Conservation (phyloP, 1,140 invertebrate genomes). For the Ruditapes philippinarum region DNA sequence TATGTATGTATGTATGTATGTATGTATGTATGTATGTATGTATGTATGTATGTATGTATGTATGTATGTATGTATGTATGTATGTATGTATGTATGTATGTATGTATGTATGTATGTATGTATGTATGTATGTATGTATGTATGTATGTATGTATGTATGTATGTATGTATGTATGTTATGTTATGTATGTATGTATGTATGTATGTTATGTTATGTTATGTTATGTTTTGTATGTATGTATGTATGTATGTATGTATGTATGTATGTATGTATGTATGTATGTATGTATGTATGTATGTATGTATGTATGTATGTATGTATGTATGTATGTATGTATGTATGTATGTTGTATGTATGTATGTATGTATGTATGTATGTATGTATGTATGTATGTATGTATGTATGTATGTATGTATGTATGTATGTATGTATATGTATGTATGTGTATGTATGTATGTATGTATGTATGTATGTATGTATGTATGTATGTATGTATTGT, state of each 20-base stretch:
- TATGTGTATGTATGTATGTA: slow-evolving; percentile 19
- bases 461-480: slow-evolving; percentile 25
- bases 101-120: no score
- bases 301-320: slow-evolving; percentile 30
- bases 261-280: background rate
- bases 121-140: no score
- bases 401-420: slow-evolving; percentile 36
- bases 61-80: no score
- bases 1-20: no score
- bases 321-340: slow-evolving; percentile 37
- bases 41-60: no score
- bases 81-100: no score
- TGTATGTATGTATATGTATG: slow-evolving; percentile 42
- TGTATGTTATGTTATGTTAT: no score
- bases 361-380: slow-evolving; percentile 27
- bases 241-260: background rate
- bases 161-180: no score
- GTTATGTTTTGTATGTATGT: background rate
- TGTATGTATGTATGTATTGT: slow-evolving; percentile 11
- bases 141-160: no score
- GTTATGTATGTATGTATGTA: no score
- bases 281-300: background rate
- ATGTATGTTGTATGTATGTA: no score
- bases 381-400: slow-evolving; percentile 46
- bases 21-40: no score